Percentiles rank a stretch among this genome's conserved stretches.
phyloP scores from a whole-genome alignment of 2,888 invertebrate genomes.

The Drosophila ustulata region DNA sequence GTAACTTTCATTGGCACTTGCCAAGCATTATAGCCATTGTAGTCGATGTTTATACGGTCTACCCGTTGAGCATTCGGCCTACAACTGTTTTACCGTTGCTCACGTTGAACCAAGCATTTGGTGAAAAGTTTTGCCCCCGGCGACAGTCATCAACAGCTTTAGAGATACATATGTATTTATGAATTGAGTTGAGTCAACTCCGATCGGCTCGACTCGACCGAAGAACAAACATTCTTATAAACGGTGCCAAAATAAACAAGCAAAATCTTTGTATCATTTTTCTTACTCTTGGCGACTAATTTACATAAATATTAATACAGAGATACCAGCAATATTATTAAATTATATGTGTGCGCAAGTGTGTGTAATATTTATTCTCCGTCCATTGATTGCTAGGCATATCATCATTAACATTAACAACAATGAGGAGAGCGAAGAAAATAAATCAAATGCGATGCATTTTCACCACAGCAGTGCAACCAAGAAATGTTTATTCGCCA shows the following conservation, averaged over 20 bases:
- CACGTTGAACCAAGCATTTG: conserved; percentile 41
- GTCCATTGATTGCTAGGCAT: conserved; percentile 4
- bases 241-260: conserved; percentile 51
- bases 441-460: conserved; percentile 65
- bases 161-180: conserved; percentile 42
- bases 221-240: conserved; percentile 32
- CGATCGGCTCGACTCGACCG: background rate
- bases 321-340: background rate
- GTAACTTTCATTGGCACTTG: conserved; percentile 14
- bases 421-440: conserved; percentile 6
- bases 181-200: conserved; percentile 1
- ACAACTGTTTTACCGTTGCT: conserved; percentile 53
- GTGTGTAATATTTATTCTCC: background rate
- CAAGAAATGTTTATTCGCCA: conserved; percentile 69
- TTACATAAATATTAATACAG: conserved; percentile 47
- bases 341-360: background rate
- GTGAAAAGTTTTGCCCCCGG: conserved; percentile 57
- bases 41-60: background rate
- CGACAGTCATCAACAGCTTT: conserved; percentile 23
- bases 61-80: conserved; percentile 32
- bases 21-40: conserved; percentile 1
- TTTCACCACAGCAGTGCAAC: conserved; percentile 61
- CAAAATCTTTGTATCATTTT: conserved; percentile 14
- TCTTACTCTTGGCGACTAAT: conserved; percentile 29
- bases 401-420: conserved; percentile 6